Conservation (phyloP, 2,113 vertebrate species). For the Deroptyus accipitrinus region DNA sequence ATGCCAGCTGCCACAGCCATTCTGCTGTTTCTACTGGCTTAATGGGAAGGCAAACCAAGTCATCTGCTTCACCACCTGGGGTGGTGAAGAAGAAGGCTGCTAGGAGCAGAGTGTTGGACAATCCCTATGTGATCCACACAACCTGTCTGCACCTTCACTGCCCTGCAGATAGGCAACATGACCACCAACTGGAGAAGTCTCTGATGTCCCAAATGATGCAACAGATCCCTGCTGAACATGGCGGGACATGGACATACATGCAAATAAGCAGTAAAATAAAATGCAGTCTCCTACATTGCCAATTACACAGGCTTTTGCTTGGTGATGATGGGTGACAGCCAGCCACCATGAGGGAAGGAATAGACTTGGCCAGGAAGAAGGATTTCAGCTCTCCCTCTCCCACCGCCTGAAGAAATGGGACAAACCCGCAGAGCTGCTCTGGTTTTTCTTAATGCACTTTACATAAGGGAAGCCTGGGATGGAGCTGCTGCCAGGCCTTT, state of each 20-base stretch:
- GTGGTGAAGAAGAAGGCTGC: neutral
- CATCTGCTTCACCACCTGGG: neutral
- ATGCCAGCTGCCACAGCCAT: rapidly evolving
- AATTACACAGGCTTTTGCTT: neutral
- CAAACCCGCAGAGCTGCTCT: neutral
- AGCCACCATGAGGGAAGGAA: neutral
- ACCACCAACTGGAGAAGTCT: neutral
- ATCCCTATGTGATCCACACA: neutral
- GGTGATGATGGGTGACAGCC: neutral
- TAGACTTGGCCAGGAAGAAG: neutral
- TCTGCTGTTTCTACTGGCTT: neutral
- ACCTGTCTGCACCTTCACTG: neutral
- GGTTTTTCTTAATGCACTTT: neutral
- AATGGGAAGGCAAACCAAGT: neutral
- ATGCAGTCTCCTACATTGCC: neutral
- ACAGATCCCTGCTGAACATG: neutral
- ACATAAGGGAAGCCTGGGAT: neutral
- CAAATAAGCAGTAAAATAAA: neutral
- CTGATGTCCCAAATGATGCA: too few species aligned
- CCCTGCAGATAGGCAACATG: neutral
- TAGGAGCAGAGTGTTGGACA: neutral
- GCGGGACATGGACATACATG: neutral
- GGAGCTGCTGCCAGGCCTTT: neutral
- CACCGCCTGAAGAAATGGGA: neutral
- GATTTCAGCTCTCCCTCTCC: neutral